Conservation (phyloP, 2,113 vertebrate species). For the Scomber japonicus region DNA sequence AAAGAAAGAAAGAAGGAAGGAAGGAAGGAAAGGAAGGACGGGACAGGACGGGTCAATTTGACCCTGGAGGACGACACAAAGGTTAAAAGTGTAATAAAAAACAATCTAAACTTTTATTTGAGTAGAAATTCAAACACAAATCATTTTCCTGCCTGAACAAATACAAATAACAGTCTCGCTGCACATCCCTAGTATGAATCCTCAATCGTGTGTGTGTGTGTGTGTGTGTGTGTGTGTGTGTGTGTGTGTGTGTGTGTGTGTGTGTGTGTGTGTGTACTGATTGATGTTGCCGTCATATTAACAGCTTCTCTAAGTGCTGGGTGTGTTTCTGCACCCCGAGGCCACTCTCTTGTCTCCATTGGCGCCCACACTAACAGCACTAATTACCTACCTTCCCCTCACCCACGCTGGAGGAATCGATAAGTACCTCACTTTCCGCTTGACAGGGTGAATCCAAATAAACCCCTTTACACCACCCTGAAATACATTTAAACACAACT, state of each 20-base stretch:
- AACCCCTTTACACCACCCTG: conserved; percentile 16
- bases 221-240: conserved; percentile 28
- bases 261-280: conserved; percentile 29
- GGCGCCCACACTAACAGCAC: conserved; percentile 70
- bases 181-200: too few relatives aligned
- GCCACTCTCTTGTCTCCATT: conserved; percentile 68
- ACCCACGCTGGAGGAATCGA: conserved; percentile 55
- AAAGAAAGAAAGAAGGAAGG: too few relatives aligned
- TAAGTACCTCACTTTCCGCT: conserved; percentile 43
- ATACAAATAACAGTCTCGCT: too few relatives aligned
- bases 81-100: too few relatives aligned
- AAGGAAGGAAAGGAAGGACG: too few relatives aligned
- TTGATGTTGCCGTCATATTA: conserved; percentile 44
- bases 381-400: conserved; percentile 66
- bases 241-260: conserved; percentile 13
- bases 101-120: too few relatives aligned
- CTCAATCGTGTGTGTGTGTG: neutral
- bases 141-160: too few relatives aligned
- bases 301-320: conserved; percentile 57
- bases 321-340: conserved; percentile 58
- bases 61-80: too few relatives aligned
- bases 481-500: conserved; percentile 11
- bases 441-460: conserved; percentile 42
- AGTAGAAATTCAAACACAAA: too few relatives aligned
- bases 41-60: too few relatives aligned